These are phyloP conservation scores for Trisateles emortualis DNA, from an alignment of 2,888 invertebrate species.

Conservation along the genomic window DNA sequence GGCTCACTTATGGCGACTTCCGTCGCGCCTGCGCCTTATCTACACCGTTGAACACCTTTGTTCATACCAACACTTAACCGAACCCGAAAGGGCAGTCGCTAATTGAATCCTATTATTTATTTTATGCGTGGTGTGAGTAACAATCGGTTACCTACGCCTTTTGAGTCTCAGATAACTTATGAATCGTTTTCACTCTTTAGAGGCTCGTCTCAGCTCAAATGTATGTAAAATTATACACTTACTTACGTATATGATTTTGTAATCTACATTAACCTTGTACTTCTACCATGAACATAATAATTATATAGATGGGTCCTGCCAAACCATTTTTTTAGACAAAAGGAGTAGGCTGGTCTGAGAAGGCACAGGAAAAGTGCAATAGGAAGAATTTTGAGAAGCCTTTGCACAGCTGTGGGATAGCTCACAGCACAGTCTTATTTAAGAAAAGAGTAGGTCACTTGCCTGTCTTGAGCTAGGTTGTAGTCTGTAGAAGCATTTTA, in stretches of 20 bases:
- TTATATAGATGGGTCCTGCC: no score
- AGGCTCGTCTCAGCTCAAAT: conserved; percentile 1
- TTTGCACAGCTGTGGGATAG: no score
- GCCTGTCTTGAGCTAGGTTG: no score
- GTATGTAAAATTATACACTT: conserved; percentile 29
- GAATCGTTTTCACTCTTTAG: conserved; percentile 33
- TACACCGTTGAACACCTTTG: conserved; percentile 66
- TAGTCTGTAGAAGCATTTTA: no score
- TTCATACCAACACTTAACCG: conserved; percentile 66
- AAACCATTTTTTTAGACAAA: no score
- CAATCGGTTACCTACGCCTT: conserved; percentile 49
- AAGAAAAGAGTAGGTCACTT: no score
- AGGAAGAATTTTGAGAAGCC: no score
- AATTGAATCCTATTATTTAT: conserved; percentile 70
- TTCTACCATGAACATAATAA: no score
- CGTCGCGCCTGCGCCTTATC: conserved; percentile 66
- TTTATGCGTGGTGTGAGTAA: conserved; percentile 60
- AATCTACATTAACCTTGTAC: conserved; percentile 52
- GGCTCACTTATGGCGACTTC: conserved; percentile 68
- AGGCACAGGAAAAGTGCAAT: no score
- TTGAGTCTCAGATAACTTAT: conserved; percentile 25
- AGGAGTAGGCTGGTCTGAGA: no score
- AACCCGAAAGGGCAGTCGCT: conserved; percentile 63
- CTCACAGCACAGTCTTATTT: no score
- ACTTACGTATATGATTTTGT: conserved; percentile 50